A percentile compares a stretch with the other conserved stretches of the same genome.
phyloP scores from a whole-genome alignment of 2,797 vertebrate genomes.

The Lagorchestes hirsutus region DNA sequence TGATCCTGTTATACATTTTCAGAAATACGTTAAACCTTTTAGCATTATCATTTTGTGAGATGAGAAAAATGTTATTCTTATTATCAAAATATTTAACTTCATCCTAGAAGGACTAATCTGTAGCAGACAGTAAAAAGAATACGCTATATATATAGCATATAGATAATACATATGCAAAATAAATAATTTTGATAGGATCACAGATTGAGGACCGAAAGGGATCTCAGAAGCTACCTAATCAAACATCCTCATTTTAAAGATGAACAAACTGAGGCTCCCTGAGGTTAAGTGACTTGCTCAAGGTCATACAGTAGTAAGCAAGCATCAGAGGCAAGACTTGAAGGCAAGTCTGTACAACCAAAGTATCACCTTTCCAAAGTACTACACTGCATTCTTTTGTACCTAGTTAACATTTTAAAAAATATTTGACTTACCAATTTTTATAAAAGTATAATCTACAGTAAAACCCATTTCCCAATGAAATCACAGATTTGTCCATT shows the following conservation, averaged over 20 bases:
- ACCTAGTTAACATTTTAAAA: neutral
- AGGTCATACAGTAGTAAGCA: neutral
- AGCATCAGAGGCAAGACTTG: neutral
- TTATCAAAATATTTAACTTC: neutral
- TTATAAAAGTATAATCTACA: conserved; percentile 3
- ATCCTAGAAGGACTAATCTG: neutral
- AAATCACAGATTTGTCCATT: neutral
- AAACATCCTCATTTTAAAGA: neutral
- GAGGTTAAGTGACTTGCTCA: neutral
- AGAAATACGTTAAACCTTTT: neutral
- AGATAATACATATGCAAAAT: neutral
- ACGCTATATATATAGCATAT: neutral
- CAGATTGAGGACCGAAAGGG: neutral
- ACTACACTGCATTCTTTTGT: neutral
- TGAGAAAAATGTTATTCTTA: neutral
- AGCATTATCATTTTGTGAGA: conserved; percentile 5
- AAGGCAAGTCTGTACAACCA: neutral
- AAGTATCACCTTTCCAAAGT: neutral
- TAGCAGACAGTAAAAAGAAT: neutral
- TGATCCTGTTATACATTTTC: neutral
- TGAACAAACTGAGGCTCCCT: too few relatives aligned
- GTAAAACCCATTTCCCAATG: neutral
- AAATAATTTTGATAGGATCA: neutral
- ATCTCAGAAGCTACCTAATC: neutral
- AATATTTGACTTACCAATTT: neutral